These are phyloP conservation scores for Dryomyza anilis DNA, from an alignment of 2,888 invertebrate genomes.

Conservation along the genomic window DNA sequence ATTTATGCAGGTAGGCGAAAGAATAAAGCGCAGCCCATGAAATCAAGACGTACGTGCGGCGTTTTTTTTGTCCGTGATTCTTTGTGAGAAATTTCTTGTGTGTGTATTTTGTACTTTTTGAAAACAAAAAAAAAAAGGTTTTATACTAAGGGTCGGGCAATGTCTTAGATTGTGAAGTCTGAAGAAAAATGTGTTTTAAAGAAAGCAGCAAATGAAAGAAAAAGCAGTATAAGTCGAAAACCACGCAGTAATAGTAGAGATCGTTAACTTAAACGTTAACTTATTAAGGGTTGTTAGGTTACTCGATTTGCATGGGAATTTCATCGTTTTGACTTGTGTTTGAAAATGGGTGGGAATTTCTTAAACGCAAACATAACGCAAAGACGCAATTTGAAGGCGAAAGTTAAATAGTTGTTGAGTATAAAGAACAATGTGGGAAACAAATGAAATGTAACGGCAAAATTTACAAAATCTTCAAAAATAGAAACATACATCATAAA, in stretches of 20 bases:
- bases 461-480: too few species aligned
- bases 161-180: too few species aligned
- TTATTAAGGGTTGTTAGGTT: too few species aligned
- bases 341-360: constrained; percentile 60
- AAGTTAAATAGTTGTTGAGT: neutral
- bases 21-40: constrained; percentile 5
- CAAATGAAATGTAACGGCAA: constrained; percentile 17
- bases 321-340: constrained; percentile 45
- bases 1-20: neutral
- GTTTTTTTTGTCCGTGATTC: constrained; percentile 38
- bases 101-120: constrained; percentile 27
- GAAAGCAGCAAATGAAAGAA: too few species aligned
- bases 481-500: too few species aligned
- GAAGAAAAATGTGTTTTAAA: too few species aligned
- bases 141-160: neutral
- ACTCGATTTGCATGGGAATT: constrained; percentile 43
- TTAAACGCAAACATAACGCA: constrained; percentile 29
- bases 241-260: too few species aligned
- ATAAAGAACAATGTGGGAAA: neutral
- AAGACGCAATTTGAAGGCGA: neutral
- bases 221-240: too few species aligned
- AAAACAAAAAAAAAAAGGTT: constrained; percentile 9
- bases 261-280: too few species aligned
- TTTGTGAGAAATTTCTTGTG: constrained; percentile 28
- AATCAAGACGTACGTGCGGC: constrained; percentile 42